These are phyloP conservation scores for Carapus acus DNA, from an alignment of 2,797 vertebrate genomes.

Conservation along the genomic window DNA sequence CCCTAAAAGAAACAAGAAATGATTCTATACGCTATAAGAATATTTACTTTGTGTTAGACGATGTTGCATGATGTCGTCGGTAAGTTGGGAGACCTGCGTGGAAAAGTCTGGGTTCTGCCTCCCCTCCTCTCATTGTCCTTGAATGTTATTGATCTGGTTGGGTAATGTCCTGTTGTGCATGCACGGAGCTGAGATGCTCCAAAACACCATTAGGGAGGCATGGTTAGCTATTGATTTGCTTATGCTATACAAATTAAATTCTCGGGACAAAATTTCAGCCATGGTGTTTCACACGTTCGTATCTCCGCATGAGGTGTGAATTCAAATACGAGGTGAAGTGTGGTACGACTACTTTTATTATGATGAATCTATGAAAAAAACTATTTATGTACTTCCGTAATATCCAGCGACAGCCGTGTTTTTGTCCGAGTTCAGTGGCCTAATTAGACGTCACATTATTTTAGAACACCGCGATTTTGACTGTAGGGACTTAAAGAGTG, in stretches of 20 bases:
- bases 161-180: constrained; percentile 54
- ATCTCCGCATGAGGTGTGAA: constrained; percentile 12
- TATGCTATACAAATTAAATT: constrained; percentile 38
- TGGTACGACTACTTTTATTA: too few relatives aligned
- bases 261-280: constrained; percentile 23
- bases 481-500: not conserved
- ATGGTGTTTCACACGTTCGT: constrained; percentile 11
- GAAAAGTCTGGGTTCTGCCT: constrained; percentile 11
- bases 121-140: constrained; percentile 55
- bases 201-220: constrained; percentile 18
- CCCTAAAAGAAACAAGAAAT: not conserved
- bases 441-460: not conserved
- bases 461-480: not conserved
- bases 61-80: not conserved
- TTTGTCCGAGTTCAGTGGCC: not conserved
- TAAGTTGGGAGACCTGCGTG: constrained; percentile 11
- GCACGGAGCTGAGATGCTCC: constrained; percentile 33
- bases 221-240: constrained; percentile 29
- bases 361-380: too few relatives aligned
- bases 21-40: too few relatives aligned
- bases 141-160: constrained; percentile 64
- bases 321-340: not conserved
- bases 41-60: not conserved
- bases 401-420: not conserved
- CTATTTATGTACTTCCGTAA: too few relatives aligned